Conservation (phyloP, 2,113 vertebrate species). For the Caranx ignobilis region DNA sequence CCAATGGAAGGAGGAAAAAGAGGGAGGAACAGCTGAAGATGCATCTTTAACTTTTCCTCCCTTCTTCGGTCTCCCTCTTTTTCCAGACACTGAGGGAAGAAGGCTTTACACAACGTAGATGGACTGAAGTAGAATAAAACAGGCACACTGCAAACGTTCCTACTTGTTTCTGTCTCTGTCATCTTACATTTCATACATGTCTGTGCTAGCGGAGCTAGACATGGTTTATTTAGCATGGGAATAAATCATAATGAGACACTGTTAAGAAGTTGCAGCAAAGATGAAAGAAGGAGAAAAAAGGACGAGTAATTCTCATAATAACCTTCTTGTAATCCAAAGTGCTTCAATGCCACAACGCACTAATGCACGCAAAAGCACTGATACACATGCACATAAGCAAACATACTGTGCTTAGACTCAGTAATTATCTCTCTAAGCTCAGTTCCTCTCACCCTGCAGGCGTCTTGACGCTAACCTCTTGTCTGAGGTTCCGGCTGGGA, state of each 20-base stretch:
- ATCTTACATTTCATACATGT: conserved; percentile 68
- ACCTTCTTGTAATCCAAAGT: conserved; percentile 62
- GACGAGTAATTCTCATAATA: conserved; percentile 69
- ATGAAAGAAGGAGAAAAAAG: conserved; percentile 69
- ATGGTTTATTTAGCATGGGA: conserved; percentile 81
- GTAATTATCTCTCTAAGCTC: conserved; percentile 62
- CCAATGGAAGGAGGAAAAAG: conserved; percentile 39
- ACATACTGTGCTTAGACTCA: conserved; percentile 33
- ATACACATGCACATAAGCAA: conserved; percentile 32
- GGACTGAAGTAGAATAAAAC: conserved; percentile 35
- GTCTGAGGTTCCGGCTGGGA: conserved; percentile 89
- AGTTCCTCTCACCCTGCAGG: conserved; percentile 78
- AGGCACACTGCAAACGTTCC: conserved; percentile 13
- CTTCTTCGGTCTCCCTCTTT: conserved; percentile 14
- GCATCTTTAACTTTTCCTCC: conserved; percentile 28
- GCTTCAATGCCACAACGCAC: conserved; percentile 47
- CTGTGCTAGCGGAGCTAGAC: conserved; percentile 67
- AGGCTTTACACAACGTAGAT: conserved; percentile 35
- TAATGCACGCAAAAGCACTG: conserved; percentile 38
- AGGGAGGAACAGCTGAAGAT: conserved; percentile 26
- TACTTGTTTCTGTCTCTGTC: conserved; percentile 44
- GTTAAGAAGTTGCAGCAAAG: conserved; percentile 62
- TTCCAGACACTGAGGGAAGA: conserved; percentile 29
- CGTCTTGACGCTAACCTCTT: conserved; percentile 96
- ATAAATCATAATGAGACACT: conserved; percentile 86